A percentile compares a stretch with the other conserved stretches of the same genome.
phyloP scores from a whole-genome alignment of 1,140 invertebrate genomes.

The Araneus ventricosus region DNA sequence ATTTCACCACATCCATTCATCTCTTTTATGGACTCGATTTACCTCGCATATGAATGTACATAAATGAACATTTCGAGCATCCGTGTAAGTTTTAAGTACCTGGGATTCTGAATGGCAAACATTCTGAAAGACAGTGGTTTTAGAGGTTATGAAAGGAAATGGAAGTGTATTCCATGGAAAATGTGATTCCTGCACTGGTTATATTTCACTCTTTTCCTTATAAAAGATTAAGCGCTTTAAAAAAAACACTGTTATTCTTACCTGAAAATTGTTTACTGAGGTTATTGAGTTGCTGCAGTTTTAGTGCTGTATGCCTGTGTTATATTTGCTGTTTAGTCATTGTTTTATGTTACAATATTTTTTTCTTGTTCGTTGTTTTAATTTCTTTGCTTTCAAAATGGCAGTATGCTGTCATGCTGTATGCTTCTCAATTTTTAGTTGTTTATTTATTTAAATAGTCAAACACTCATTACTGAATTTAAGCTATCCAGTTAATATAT shows the following conservation, averaged over 20 bases:
- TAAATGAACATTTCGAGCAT: not conserved
- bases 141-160: not conserved
- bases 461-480: too few relatives aligned
- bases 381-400: not conserved
- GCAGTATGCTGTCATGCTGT: not conserved
- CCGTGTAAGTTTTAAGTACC: not conserved
- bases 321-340: slow-evolving; percentile 69
- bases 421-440: not conserved
- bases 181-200: slow-evolving; percentile 74
- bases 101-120: too few relatives aligned
- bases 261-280: slow-evolving; percentile 14
- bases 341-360: slow-evolving; percentile 31
- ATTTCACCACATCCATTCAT: not conserved
- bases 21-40: not conserved
- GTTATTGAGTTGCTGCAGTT: slow-evolving; percentile 53
- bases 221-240: not conserved
- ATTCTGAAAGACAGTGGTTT: not conserved
- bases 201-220: slow-evolving; percentile 31
- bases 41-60: slow-evolving; percentile 43
- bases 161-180: slow-evolving; percentile 7
- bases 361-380: not conserved
- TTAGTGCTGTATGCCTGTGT: slow-evolving; percentile 72
- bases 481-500: too few relatives aligned
- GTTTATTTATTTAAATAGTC: not conserved
- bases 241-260: slow-evolving; percentile 15